Percentiles rank a stretch among this genome's conserved stretches.
Conservation (phyloP, 2,113 vertebrate genomes). For the Corythaeola cristata region DNA sequence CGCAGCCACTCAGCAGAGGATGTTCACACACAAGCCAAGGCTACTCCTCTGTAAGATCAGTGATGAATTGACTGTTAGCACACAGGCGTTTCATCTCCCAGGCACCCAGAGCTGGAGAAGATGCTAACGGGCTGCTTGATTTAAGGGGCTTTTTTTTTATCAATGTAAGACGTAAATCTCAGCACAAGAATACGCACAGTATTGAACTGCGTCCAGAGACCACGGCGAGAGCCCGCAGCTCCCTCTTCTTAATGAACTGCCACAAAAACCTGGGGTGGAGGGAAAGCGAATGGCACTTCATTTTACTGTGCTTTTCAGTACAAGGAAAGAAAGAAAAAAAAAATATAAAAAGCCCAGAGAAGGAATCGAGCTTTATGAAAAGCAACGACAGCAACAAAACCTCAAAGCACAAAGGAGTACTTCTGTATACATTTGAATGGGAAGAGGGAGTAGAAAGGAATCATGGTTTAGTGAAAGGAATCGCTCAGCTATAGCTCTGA, state of each 20-base stretch:
- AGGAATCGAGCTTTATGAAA: not conserved
- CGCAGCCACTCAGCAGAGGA: not conserved
- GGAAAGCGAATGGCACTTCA: not conserved
- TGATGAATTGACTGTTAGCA: constrained; percentile 50
- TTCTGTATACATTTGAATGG: constrained; percentile 9
- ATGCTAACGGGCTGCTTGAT: constrained; percentile 63
- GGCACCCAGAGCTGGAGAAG: constrained; percentile 34
- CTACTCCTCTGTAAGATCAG: not conserved
- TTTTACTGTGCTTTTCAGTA: constrained; percentile 18
- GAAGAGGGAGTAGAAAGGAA: not conserved
- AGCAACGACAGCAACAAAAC: constrained; percentile 29
- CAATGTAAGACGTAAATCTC: constrained; percentile 59
- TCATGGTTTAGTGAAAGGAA: not conserved
- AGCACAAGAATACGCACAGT: constrained; percentile 25
- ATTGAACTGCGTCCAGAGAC: constrained; percentile 58
- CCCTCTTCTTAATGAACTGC: constrained; percentile 56
- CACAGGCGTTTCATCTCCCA: constrained; percentile 43
- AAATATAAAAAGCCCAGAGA: not conserved
- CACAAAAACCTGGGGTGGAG: constrained; percentile 27
- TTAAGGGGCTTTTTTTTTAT: constrained; percentile 62
- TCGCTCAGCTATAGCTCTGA: constrained; percentile 10
- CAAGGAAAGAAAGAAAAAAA: not conserved
- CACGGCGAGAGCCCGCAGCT: not conserved
- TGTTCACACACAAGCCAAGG: not conserved
- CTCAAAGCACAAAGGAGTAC: constrained; percentile 46